Base-by-base conservation (phyloP, 2,797 vertebrate genomes). In the Chelon labrosus region DNA sequence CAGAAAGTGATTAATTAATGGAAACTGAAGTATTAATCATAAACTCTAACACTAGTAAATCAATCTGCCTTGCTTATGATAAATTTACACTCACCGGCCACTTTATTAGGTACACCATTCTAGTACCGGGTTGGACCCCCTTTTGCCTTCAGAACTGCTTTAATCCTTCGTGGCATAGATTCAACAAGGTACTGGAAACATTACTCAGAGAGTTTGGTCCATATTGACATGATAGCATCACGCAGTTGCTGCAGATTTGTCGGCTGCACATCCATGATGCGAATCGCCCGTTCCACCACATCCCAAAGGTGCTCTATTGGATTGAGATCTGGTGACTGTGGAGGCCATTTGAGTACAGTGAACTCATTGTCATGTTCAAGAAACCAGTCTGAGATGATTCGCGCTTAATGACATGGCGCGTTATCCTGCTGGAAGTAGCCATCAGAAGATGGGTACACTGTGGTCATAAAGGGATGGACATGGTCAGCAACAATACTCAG, bases 341-440 rank as follows among this genome's bases (percentile, higher is more conserved):
- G 22, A 60, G 47, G 56, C 52, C 61, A 47, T 9, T 50, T 9
- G 31, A 59, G 47, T 50, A 1, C 37, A 67, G n/a, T 10, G 9
- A 49, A 61, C 20, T 53, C 10, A 37, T 37, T 50, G n/a, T 44
- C 38, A 58, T 5, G 7, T 51, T 51, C 10, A 51, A 22, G 47
- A 25, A 58, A 35, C 2, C 39, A 61, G 17, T 20, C n/a, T 54
- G 49, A 19, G 22, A 61, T 60, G 49, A 73, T 57, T n/a, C 6
- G 4, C 41, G 50, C 63, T 79, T 61, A 52, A 3, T 78, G 63
- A 68, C 60, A 69, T 65, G 67, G 14, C 0, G 38, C 20, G 1
- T 76, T 77, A 75, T 85, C 66, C 71, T 85, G 70, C 80, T 89
- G 77, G 61, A 79, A 84, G 80, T 80, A 78, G 78, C 79, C 80